phyloP scores from a whole-genome alignment of 2,113 vertebrate genomes.

The Amblyopsis rosae region DNA sequence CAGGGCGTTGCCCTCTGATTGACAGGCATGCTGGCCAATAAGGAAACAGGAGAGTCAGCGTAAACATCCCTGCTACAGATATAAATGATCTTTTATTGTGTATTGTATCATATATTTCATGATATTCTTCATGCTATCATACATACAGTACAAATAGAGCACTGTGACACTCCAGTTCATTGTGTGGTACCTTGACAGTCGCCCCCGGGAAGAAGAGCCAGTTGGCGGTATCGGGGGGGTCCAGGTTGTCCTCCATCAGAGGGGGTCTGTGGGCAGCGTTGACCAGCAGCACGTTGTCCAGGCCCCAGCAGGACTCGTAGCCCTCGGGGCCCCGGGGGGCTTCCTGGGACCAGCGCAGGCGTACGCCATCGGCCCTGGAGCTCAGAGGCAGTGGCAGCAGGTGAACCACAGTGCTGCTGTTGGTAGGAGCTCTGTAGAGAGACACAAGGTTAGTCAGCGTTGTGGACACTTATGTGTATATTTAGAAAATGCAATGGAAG shows the following conservation, averaged over 20 bases:
- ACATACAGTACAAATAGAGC: no score
- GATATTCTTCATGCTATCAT: no score
- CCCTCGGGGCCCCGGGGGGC: constrained; percentile 81
- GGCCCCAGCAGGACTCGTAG: constrained; percentile 95
- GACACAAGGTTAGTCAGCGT: constrained; percentile 8
- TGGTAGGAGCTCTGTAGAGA: constrained; percentile 86
- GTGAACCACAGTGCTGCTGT: constrained; percentile 91
- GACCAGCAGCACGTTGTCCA: constrained; percentile 92
- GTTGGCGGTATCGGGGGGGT: constrained; percentile 94
- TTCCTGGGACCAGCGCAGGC: constrained; percentile 93
- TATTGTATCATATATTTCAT: no score
- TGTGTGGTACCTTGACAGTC: constrained; percentile 86
- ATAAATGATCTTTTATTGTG: background rate
- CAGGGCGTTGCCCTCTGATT: constrained; percentile 94
- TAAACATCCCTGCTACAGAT: background rate
- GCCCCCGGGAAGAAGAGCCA: constrained; percentile 99
- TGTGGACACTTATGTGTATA: background rate
- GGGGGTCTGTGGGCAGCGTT: constrained; percentile 88
- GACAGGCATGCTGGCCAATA: constrained; percentile 90
- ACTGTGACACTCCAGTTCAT: no score
- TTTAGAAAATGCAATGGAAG: background rate
- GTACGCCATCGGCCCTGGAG: constrained; percentile 81
- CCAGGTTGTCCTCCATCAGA: constrained; percentile 90
- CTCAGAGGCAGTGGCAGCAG: constrained; percentile 87
- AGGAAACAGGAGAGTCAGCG: constrained; percentile 31